phyloP scores from a whole-genome alignment of 2,888 invertebrate genomes.

The Tipula lateralis region DNA sequence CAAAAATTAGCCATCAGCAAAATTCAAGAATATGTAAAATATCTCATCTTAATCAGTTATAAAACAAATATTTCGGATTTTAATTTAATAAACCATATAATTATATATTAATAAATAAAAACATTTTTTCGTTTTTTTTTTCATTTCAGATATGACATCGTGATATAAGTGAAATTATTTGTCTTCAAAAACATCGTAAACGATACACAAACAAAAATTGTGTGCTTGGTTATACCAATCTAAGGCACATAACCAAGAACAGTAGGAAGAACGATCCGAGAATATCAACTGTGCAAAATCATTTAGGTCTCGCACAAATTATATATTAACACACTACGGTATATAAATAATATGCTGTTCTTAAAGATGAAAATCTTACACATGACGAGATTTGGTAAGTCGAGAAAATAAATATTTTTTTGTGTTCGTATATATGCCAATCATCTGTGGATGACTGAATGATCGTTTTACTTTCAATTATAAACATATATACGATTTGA shows the following conservation, averaged over 20 bases:
- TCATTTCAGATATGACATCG: slow-evolving; percentile 2
- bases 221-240: background rate
- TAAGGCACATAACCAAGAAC: background rate
- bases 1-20: background rate
- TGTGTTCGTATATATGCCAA: background rate
- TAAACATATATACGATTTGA: too few relatives aligned
- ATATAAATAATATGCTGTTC: background rate
- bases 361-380: background rate
- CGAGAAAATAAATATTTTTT: background rate
- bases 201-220: too few relatives aligned
- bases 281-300: background rate
- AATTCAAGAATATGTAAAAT: background rate
- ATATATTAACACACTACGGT: background rate
- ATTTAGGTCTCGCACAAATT: background rate
- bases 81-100: background rate
- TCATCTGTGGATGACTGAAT: background rate
- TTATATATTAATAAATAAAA: background rate
- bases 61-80: background rate
- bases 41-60: background rate
- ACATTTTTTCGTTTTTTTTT: background rate
- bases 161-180: background rate
- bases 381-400: slow-evolving; percentile 9
- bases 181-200: background rate
- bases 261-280: background rate
- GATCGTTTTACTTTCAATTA: slow-evolving; percentile 8